These are phyloP conservation scores for Lagodon rhomboides DNA, from an alignment of 2,797 vertebrate species.

Conservation along the genomic window DNA sequence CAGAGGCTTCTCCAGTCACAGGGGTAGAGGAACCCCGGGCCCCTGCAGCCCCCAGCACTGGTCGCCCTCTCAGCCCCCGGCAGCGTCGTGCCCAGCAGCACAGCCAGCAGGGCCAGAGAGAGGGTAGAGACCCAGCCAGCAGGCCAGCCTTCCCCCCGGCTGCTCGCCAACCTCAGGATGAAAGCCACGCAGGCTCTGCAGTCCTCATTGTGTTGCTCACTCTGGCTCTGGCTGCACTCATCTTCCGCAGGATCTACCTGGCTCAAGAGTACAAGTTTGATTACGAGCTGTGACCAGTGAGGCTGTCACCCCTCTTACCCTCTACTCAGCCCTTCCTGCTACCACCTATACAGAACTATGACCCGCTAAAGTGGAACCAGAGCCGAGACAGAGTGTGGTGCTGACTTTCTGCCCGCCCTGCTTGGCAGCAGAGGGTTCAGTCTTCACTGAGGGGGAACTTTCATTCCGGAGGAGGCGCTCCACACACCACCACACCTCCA, in stretches of 20 bases:
- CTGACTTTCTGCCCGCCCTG: constrained; percentile 25
- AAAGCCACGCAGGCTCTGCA: constrained; percentile 87
- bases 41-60: constrained; percentile 53
- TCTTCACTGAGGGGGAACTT: constrained; percentile 35
- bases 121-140: constrained; percentile 53
- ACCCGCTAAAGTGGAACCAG: constrained; percentile 34
- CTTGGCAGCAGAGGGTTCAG: constrained; percentile 3
- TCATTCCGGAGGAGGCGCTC: constrained; percentile 61
- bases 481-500: constrained; percentile 31
- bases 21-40: constrained; percentile 57
- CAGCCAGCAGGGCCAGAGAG: constrained; percentile 81
- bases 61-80: constrained; percentile 88
- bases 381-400: constrained; percentile 8
- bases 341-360: constrained; percentile 22
- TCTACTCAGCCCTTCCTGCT: background rate
- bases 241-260: constrained; percentile 96
- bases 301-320: background rate
- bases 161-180: constrained; percentile 81
- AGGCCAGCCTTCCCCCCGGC: constrained; percentile 82
- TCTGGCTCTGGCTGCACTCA: constrained; percentile 93
- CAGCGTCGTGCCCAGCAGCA: constrained; percentile 93
- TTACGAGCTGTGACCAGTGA: constrained; percentile 90
- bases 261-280: constrained; percentile 95
- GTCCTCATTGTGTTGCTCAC: constrained; percentile 93
- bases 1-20: constrained; percentile 46